Base-by-base conservation (phyloP, 2,888 invertebrate genomes). In the Pseudococcus longispinus region DNA sequence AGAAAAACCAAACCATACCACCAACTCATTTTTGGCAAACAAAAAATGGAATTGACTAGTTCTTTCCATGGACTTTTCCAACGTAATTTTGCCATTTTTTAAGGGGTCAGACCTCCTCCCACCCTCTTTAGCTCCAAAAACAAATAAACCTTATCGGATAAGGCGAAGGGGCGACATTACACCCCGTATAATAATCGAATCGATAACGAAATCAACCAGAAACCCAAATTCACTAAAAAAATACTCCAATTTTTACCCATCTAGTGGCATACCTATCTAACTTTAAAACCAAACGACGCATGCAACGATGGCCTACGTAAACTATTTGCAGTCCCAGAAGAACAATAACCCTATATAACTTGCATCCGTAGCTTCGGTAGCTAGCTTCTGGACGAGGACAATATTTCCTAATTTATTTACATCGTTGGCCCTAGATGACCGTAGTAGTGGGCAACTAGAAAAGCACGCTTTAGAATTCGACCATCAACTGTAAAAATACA, bases 401-500 rank as follows among this genome's bases (percentile, higher is more conserved):
- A 70, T 70, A 70, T 70, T 70, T 70, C 18, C 70, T 70, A 70
- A 70, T 70, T 70, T 70, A 70, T 70, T 70, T 70, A 70, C 70
- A 29, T 29, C 29, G 29, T 29, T 70, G 1, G 29, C 29, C 60
- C 0, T 23, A 60, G 9, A 60, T 23, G 70, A 70, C 29, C 29
- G 18, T 29, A 11, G 26, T n/a, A n/a, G n/a, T n/a, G 0, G 15
- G 3, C 6, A 11, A 8, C 0, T 60, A 9, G 23, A 29, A 70
- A 29, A 65, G 5, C 70, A 70, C 29, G 8, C 32, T 70, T 70
- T 70, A 29, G 29, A 70, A 70, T 70, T 70, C 18, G 70, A 29
- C 70, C 29, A 70, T 37, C 37, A 9, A 32, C 4, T 29, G 18
- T 15, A 29, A 29, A 13, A 29, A 20, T 20, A 55, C 2, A 6